Percentiles rank a stretch among this genome's conserved stretches.
These are phyloP conservation scores for Actinernus sp. DNA, from an alignment of 92 coral and sea anemone genomes.

Conservation along the genomic window DNA sequence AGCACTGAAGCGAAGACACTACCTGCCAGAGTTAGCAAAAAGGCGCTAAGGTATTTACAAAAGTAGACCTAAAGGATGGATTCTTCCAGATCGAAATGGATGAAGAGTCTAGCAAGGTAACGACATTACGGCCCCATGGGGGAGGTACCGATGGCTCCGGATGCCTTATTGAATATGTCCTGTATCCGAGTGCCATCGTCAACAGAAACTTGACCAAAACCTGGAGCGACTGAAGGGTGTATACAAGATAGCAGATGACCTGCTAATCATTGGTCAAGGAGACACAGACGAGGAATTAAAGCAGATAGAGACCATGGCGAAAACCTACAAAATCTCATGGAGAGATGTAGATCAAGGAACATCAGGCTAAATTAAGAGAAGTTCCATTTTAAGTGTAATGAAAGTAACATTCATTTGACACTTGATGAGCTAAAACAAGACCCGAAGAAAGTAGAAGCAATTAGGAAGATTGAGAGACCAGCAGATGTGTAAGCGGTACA, in stretches of 20 bases:
- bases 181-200: conserved; percentile 10
- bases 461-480: conserved; percentile 15
- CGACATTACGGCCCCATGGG: too few relatives aligned
- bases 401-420: not conserved
- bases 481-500: conserved; percentile 42
- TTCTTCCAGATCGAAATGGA: too few relatives aligned
- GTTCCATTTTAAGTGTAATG: conserved; percentile 19
- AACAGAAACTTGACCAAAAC: conserved; percentile 24
- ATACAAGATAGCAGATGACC: conserved; percentile 48
- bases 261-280: conserved; percentile 24
- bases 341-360: conserved; percentile 14
- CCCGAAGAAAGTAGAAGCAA: conserved; percentile 34
- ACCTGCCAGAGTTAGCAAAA: too few relatives aligned
- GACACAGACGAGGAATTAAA: conserved; percentile 23
- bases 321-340: conserved; percentile 8
- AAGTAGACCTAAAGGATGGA: too few relatives aligned
- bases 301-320: conserved; percentile 10
- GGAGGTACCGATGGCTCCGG: conserved; percentile 8
- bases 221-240: conserved; percentile 36
- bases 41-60: too few relatives aligned
- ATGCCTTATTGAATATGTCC: conserved; percentile 5
- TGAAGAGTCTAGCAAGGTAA: too few relatives aligned
- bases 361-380: conserved; percentile 35
- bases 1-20: too few relatives aligned
- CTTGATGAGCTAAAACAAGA: conserved; percentile 39